Conservation (phyloP, 1,140 invertebrate species). For the Microvelia longipes region DNA sequence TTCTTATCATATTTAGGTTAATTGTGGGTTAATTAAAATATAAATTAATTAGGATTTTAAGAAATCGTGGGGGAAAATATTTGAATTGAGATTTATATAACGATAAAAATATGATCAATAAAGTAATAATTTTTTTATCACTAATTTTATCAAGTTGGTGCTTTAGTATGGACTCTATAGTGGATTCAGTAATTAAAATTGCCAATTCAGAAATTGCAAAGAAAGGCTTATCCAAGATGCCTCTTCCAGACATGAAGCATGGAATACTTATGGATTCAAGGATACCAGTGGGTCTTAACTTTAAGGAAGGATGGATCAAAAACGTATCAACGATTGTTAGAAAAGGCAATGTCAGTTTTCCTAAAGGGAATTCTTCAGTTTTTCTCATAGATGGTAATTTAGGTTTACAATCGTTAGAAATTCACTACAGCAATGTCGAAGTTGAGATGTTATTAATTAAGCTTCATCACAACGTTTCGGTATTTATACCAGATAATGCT, state of each 20-base stretch:
- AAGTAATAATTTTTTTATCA: too few species aligned
- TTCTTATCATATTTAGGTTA: too few species aligned
- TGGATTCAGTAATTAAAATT: neutral
- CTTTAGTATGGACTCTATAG: too few species aligned
- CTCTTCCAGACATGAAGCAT: neutral
- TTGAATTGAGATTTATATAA: too few species aligned
- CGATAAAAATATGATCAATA: too few species aligned
- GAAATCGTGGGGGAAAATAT: too few species aligned
- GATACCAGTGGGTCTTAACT: too few species aligned
- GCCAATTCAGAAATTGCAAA: neutral
- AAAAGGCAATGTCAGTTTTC: neutral
- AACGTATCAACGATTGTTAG: neutral
- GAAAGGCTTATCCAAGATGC: neutral
- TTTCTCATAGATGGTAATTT: neutral
- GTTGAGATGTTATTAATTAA: neutral
- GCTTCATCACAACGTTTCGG: neutral
- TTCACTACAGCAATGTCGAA: neutral
- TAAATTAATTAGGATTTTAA: too few species aligned
- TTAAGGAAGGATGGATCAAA: neutral
- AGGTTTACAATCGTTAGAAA: neutral
- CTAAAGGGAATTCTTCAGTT: neutral
- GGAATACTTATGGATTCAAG: too few species aligned
- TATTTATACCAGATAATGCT: neutral
- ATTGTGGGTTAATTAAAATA: too few species aligned
- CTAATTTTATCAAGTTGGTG: too few species aligned